Conservation (phyloP, 2,797 vertebrate genomes). For the Vireo griseus region DNA sequence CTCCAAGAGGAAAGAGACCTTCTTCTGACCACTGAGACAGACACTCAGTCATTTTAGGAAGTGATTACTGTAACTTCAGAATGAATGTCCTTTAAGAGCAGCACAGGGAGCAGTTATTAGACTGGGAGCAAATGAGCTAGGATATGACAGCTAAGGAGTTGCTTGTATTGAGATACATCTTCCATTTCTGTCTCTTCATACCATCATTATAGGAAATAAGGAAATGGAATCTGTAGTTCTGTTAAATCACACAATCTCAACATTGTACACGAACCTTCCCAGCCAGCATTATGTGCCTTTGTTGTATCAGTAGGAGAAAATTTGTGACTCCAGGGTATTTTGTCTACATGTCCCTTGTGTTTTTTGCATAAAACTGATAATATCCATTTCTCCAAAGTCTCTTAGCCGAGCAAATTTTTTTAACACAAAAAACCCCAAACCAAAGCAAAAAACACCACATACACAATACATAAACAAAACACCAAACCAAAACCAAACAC, state of each 20-base stretch:
- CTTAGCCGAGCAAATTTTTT: not conserved
- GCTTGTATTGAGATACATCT: not conserved
- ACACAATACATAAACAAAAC: not conserved
- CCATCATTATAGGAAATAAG: not conserved
- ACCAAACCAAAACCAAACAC: not conserved
- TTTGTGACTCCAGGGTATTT: not conserved
- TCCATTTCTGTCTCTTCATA: not conserved
- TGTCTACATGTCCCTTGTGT: not conserved
- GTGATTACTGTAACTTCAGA: not conserved
- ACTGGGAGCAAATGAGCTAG: not conserved
- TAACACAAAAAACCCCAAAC: rapidly evolving
- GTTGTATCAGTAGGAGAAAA: not conserved
- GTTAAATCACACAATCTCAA: not conserved
- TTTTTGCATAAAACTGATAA: not conserved
- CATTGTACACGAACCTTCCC: not conserved
- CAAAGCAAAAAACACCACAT: not conserved
- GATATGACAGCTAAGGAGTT: not conserved
- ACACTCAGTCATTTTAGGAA: not conserved
- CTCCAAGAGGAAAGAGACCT: not conserved
- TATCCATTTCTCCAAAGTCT: not conserved
- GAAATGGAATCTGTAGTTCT: not conserved
- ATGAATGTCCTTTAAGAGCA: not conserved
- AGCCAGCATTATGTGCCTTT: not conserved
- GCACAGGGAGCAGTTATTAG: not conserved
- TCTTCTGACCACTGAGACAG: not conserved